Conservation (phyloP, 2,113 vertebrate genomes). For the Cromileptes altivelis region DNA sequence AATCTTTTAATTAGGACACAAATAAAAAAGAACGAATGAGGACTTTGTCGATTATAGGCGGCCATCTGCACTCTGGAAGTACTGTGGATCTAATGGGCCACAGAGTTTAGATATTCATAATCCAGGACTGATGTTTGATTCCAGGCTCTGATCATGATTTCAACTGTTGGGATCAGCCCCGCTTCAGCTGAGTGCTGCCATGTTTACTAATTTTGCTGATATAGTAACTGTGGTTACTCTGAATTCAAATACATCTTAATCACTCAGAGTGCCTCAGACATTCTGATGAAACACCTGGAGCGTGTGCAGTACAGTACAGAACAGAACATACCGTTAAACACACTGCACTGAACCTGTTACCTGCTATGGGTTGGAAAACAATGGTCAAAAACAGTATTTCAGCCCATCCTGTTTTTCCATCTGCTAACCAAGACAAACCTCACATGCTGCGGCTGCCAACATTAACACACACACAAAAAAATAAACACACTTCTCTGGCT, state of each 20-base stretch:
- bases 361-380: conserved; percentile 4
- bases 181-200: neutral
- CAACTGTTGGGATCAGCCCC: neutral
- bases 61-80: neutral
- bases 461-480: conserved; percentile 17
- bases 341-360: neutral
- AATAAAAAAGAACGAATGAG: neutral
- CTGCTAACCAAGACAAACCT: conserved; percentile 51
- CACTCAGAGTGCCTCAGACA: neutral
- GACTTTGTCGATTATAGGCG: conserved; percentile 5
- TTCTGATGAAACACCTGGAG: neutral
- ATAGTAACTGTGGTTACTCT: neutral
- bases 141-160: conserved; percentile 5
- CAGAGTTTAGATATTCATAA: neutral
- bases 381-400: conserved; percentile 45
- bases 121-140: neutral
- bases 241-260: neutral
- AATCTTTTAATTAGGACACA: conserved; percentile 4
- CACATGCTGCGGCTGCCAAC: conserved; percentile 36
- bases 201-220: neutral
- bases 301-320: neutral
- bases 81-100: neutral
- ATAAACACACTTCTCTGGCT: conserved; percentile 16
- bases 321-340: neutral
- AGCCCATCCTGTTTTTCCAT: conserved; percentile 63